phyloP scores from a whole-genome alignment of 2,797 vertebrate genomes.

The Schizothorax lantsangensis region DNA sequence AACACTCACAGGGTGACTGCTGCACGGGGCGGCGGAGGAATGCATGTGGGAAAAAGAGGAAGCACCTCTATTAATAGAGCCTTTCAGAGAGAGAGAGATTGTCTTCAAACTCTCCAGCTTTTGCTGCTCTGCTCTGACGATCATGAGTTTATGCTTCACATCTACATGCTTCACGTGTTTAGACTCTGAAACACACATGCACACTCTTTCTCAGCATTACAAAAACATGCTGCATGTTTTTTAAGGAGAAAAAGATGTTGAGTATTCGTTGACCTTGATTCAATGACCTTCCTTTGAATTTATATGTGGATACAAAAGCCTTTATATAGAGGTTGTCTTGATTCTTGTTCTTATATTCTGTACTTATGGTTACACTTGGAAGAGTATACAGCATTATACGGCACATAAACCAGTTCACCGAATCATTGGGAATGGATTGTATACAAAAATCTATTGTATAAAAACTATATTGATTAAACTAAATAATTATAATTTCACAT shows the following conservation, averaged over 20 bases:
- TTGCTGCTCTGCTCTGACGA: background rate
- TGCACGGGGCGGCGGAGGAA: conserved; percentile 51
- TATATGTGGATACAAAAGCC: background rate
- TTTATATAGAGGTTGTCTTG: background rate
- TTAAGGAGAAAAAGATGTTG: background rate
- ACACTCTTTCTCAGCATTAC: background rate
- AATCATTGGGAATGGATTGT: background rate
- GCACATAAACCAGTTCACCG: background rate
- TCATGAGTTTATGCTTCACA: background rate
- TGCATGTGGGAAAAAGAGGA: conserved; percentile 58
- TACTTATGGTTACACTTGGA: too few species aligned
- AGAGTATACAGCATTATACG: too few species aligned
- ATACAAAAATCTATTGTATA: background rate
- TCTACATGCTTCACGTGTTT: background rate
- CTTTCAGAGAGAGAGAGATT: conserved; percentile 58
- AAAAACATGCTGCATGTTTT: background rate
- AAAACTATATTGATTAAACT: background rate
- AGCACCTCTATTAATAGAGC: conserved; percentile 74
- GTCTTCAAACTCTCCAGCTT: background rate
- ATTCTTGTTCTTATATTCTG: background rate
- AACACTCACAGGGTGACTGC: conserved; percentile 52
- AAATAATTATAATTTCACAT: background rate
- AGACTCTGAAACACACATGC: background rate
- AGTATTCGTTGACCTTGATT: background rate
- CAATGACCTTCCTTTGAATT: background rate